Evolutionary conservation across 2,888 invertebrate species (phyloP).

Genomic region (Penaeus monodon): DNA sequence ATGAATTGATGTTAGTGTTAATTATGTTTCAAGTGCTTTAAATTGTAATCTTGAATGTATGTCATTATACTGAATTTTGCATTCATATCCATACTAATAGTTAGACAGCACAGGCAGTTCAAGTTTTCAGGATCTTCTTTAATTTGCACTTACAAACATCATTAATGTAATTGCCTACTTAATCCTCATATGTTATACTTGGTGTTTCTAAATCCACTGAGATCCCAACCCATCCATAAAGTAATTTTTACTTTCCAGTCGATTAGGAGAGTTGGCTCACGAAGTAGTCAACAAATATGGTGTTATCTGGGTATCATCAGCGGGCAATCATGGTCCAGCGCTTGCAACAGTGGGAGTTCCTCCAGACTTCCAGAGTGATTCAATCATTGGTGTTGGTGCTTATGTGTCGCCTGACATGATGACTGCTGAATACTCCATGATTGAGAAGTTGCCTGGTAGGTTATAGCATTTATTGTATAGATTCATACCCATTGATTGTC

Average conservation of each 20-base stretch:
- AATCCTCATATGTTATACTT: too few relatives aligned
- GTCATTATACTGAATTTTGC: too few relatives aligned
- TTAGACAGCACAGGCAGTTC: too few relatives aligned
- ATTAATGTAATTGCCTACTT: too few relatives aligned
- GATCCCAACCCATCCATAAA: too few relatives aligned
- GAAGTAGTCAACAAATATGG: slow-evolving; percentile 92
- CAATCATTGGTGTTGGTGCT: slow-evolving; percentile 84
- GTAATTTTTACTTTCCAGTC: slow-evolving; percentile 73
- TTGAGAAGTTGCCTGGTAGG: slow-evolving; percentile 84
- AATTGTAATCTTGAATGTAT: too few relatives aligned
- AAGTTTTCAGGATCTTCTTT: too few relatives aligned
- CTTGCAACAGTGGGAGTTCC: slow-evolving; percentile 88
- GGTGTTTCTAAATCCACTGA: too few relatives aligned
- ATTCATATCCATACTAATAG: too few relatives aligned
- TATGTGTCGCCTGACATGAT: slow-evolving; percentile 99
- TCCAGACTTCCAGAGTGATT: slow-evolving; percentile 72
- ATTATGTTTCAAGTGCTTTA: too few relatives aligned
- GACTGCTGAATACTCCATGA: slow-evolving; percentile 93
- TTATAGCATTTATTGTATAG: not conserved
- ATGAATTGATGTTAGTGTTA: too few relatives aligned
- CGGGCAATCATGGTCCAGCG: slow-evolving; percentile 95
- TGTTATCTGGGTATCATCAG: slow-evolving; percentile 92
- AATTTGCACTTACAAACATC: too few relatives aligned
- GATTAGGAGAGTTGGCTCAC: slow-evolving; percentile 86
- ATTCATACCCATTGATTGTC: not conserved